A percentile compares a stretch with the other conserved stretches of the same genome.
phyloP scores from a whole-genome alignment of 2,888 invertebrate species.

The Drosophila prolongata region DNA sequence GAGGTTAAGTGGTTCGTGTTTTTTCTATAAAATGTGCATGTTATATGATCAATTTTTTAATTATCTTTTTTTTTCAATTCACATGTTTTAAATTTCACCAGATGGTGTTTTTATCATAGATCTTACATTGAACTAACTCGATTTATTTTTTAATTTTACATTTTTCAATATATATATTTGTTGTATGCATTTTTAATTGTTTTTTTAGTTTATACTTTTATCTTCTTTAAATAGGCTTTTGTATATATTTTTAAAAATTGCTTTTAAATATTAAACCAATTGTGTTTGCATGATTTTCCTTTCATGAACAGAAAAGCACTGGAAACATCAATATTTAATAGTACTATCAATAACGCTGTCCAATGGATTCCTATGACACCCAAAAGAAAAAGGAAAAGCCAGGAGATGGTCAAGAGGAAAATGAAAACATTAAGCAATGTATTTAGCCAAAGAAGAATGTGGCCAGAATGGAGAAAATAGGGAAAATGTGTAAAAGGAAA shows the following conservation, averaged over 20 bases:
- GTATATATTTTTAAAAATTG: not conserved
- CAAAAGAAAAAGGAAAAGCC: no score
- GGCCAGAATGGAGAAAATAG: not conserved
- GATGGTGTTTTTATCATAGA: no score
- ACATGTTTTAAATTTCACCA: not conserved
- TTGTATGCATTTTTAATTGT: no score
- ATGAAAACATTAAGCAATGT: conserved; percentile 36
- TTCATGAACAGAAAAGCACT: no score
- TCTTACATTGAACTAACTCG: no score
- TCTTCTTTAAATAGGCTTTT: no score
- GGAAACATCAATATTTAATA: not conserved
- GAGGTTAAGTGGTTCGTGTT: not conserved
- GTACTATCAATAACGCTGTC: not conserved
- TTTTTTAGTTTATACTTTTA: no score
- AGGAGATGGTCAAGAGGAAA: not conserved
- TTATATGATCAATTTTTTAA: not conserved
- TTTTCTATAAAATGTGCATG: not conserved
- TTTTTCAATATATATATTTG: no score
- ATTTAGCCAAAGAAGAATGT: conserved; percentile 33
- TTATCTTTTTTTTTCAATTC: not conserved
- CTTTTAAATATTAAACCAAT: not conserved
- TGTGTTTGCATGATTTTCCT: no score
- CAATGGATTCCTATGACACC: not conserved
- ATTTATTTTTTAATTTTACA: no score
- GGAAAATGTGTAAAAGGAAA: conserved; percentile 12